Base-by-base conservation (phyloP, 2,113 vertebrate genomes). In the Leptodactylus fuscus region DNA sequence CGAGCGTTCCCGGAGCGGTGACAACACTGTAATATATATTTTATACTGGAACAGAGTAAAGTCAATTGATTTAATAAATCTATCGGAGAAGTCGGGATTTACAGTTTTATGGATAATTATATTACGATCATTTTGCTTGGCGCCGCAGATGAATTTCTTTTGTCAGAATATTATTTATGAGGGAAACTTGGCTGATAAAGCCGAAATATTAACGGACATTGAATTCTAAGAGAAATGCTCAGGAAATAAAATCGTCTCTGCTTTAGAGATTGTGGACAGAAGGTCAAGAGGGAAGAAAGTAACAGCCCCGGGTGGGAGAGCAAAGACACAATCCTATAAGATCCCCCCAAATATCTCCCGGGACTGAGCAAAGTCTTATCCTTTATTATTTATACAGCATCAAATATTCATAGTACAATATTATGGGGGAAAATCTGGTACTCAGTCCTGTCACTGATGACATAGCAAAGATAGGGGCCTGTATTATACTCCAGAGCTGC, bases 91-190 rank as follows among this genome's bases (percentile, higher is more conserved):
- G 44, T 70, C 29, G 3, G 38, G 46, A 82, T 51, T 73, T 82
- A 82, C 67, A 55, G 48, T 55, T 82, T 82, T 55, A 73, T 73
- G 67, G 81, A 82, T 82, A 82, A 82, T 82, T 82, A 82, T 55
- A 73, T 70, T 55, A 49, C 73, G 49, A 82, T 82, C 32, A 82
- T 82, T 71, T 82, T 73, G 0, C 48, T 82, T 27, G 67, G 49
- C 67, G 29, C 22, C 46, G 11, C 20, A 38, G 67, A 82, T 73
- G 7, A 55, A 71, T 82, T 82, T 38, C 81, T 12, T 41, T 41
- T 69, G 67, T 46, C 12, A 18, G 34, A 41, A 41, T 34, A 55
- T 73, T 55, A 73, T 82, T 82, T 82, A 82, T 58, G 32, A 15
- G 53, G 48, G 34, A 53, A 55, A 55, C 67, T 55, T 73, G 34